A percentile compares a stretch with the other conserved stretches of the same genome.
Evolutionary conservation across 2,888 invertebrate species (phyloP).

Genomic region (Drosophila siamana): DNA sequence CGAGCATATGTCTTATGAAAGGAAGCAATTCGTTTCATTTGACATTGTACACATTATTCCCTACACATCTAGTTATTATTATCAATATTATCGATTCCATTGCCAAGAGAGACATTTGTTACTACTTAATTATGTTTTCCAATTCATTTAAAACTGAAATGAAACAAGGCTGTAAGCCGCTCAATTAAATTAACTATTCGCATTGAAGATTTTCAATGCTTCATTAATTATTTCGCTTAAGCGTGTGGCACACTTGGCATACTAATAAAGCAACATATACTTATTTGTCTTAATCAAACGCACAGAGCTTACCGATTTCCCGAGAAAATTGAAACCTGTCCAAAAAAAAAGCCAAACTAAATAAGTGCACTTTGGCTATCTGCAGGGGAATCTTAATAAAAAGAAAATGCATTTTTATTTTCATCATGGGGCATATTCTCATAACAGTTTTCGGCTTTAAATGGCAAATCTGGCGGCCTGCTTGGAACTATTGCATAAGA

Average conservation of each 20-base stretch:
- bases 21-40: no score
- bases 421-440: constrained; percentile 48
- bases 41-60: no score
- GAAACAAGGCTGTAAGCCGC: background rate
- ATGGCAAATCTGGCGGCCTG: constrained; percentile 39
- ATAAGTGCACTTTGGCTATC: background rate
- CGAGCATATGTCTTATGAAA: no score
- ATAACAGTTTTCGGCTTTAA: constrained; percentile 21
- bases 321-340: constrained; percentile 5
- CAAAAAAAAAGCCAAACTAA: background rate
- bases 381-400: background rate
- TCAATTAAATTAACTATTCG: background rate
- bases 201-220: background rate
- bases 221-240: background rate
- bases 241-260: background rate
- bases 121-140: background rate
- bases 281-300: background rate
- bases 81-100: no score
- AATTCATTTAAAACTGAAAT: background rate
- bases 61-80: no score
- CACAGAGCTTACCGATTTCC: constrained; percentile 8
- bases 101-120: no score
- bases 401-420: background rate
- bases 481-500: constrained; percentile 47
- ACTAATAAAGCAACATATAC: background rate